Evolutionary conservation across 2,113 vertebrate genomes (phyloP), one percentile per base, ranked within the genome.

Genomic region (Lepisosteus osseus): DNA sequence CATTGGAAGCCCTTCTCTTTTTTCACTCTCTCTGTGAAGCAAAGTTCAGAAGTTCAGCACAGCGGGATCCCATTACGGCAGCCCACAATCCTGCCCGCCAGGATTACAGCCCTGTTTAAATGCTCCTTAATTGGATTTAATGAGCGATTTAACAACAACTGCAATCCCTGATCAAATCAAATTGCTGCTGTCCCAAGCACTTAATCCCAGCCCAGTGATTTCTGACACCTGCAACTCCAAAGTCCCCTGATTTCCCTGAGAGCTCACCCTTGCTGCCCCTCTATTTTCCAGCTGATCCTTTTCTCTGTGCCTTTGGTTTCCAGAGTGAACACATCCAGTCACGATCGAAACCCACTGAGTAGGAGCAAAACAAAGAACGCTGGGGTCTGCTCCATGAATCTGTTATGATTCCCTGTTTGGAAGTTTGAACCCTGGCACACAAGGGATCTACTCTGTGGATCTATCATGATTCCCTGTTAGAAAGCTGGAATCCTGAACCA

Each of bases 111-210:
- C 61, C 15, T 55, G 73, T 74, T 63, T 75, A 70, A 76, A 15
- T 67, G 65, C 67, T 47, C 72, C 17, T 84, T 92, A 90, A 92
- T 90, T 90, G 87, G 88, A 92, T 92, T 92, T 91, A 89, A 90
- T 92, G 85, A 92, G 86, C 71, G 77, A 91, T 88, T 92, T 85
- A 91, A 91, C 88, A 90, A 72, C 76, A 81, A 29, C 77, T 87
- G 82, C 86, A 57, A 78, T 68, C 79, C 71, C 77, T 74, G 78
- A 86, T 87, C 86, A 86, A 87, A 90, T 85, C 86, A 88, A 85
- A 87, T 86, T 74, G 84, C 87, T 86, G 77, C 85, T 81, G 85
- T 83, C 82, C 61, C 8, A 71, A 55, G 47, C 15, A 14, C 62
- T 85, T 85, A 88, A 74, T 80, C 72, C 71, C 68, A 78, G 85